Evolutionary conservation across 2,797 vertebrate genomes (phyloP).

Genomic region (Carduelis carduelis): DNA sequence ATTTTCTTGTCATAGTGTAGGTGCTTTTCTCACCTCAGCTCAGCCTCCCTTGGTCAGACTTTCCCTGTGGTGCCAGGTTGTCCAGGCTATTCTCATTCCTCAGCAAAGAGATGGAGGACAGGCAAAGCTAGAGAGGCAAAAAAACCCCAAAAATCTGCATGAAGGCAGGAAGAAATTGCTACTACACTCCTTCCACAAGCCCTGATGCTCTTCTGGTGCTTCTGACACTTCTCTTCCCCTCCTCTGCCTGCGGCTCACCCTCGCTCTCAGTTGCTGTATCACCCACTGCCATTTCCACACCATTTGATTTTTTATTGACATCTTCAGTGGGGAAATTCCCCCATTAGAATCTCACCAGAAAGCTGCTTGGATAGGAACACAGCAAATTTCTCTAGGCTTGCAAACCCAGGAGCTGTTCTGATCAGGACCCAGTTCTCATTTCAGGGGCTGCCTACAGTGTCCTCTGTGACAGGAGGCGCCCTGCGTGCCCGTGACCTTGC

Average conservation of each 20-base stretch:
- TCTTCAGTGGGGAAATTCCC: neutral
- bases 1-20: neutral
- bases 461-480: rapidly evolving
- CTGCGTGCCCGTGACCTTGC: rapidly evolving
- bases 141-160: neutral
- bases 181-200: neutral
- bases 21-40: neutral
- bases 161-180: neutral
- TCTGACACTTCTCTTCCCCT: neutral
- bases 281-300: neutral
- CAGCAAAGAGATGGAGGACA: neutral
- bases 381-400: neutral
- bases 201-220: rapidly evolving
- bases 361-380: neutral
- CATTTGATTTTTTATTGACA: neutral
- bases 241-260: rapidly evolving
- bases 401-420: neutral
- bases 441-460: neutral
- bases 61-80: neutral
- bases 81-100: neutral
- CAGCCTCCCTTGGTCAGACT: rapidly evolving
- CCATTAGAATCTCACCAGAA: neutral
- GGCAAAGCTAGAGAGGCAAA: neutral
- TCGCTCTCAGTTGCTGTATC: rapidly evolving
- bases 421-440: neutral